A percentile compares a stretch with the other conserved stretches of the same genome.
Evolutionary conservation across 2,113 vertebrate genomes (phyloP).

Genomic region (Sula dactylatra): DNA sequence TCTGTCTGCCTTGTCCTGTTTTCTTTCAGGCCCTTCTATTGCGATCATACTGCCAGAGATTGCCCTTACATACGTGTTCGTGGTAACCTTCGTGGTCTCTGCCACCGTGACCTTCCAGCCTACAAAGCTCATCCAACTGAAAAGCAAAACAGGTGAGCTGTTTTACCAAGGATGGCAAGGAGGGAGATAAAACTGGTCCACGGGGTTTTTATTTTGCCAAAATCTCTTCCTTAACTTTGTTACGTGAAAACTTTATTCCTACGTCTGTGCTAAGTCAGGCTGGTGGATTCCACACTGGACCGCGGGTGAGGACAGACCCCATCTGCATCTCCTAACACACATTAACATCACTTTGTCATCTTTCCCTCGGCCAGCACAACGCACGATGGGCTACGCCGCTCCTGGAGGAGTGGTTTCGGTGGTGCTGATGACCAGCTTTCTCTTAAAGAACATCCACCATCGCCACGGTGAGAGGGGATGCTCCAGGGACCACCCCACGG

Average conservation of each 20-base stretch:
- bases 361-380: background rate
- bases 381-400: slow-evolving; percentile 10
- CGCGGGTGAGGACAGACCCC: background rate
- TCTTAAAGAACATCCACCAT: background rate
- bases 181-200: background rate
- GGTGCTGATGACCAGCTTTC: background rate
- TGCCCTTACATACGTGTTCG: background rate
- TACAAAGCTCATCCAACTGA: background rate
- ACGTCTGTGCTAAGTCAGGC: background rate
- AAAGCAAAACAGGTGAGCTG: background rate
- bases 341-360: rapidly evolving
- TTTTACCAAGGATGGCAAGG: background rate
- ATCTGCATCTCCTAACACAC: rapidly evolving
- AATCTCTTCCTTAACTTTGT: too few species aligned
- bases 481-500: background rate
- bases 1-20: background rate
- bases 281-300: background rate
- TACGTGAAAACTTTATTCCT: background rate
- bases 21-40: slow-evolving; percentile 27
- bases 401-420: background rate
- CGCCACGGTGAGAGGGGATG: slow-evolving; percentile 17
- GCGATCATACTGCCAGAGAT: slow-evolving; percentile 13
- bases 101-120: background rate
- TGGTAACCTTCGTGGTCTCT: slow-evolving; percentile 22
- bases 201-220: rapidly evolving